These are phyloP conservation scores for Vombatus ursinus DNA, from an alignment of 2,113 vertebrate species.

Conservation along the genomic window DNA sequence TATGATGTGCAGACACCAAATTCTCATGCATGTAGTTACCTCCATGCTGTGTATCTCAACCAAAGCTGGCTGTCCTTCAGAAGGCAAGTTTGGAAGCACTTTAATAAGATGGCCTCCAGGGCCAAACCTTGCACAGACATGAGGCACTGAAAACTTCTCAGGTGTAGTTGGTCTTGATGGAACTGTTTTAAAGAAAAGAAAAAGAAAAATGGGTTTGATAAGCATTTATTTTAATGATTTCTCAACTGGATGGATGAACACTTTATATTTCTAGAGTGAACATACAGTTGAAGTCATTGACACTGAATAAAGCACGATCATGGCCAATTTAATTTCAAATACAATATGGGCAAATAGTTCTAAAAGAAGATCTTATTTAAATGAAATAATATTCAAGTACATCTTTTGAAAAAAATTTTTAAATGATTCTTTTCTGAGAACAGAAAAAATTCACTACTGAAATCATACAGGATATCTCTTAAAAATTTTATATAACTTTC, in stretches of 20 bases:
- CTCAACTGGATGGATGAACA: background rate
- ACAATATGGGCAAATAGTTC: rapidly evolving
- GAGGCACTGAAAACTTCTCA: conserved; percentile 94
- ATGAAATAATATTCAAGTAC: rapidly evolving
- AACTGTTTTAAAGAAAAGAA: conserved; percentile 77
- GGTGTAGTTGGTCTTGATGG: conserved; percentile 94
- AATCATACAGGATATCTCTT: background rate
- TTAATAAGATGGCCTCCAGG: conserved; percentile 95
- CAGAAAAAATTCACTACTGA: background rate
- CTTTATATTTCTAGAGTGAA: rapidly evolving
- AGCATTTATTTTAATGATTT: background rate
- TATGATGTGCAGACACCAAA: rapidly evolving
- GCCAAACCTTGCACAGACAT: conserved; percentile 94
- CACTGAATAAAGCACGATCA: rapidly evolving
- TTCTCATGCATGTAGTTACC: conserved; percentile 79
- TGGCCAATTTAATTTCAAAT: rapidly evolving
- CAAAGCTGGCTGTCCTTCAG: conserved; percentile 95
- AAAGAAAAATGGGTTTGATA: background rate
- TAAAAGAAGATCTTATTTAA: background rate
- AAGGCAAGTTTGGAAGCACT: conserved; percentile 95
- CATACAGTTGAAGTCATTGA: rapidly evolving
- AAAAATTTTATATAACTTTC: background rate
- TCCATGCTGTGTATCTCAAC: conserved; percentile 97
- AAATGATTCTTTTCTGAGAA: background rate
- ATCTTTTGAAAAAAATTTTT: background rate